A percentile compares a stretch with the other conserved stretches of the same genome.
Evolutionary conservation across 2,797 vertebrate species (phyloP).

Genomic region (Lacerta viridis): DNA sequence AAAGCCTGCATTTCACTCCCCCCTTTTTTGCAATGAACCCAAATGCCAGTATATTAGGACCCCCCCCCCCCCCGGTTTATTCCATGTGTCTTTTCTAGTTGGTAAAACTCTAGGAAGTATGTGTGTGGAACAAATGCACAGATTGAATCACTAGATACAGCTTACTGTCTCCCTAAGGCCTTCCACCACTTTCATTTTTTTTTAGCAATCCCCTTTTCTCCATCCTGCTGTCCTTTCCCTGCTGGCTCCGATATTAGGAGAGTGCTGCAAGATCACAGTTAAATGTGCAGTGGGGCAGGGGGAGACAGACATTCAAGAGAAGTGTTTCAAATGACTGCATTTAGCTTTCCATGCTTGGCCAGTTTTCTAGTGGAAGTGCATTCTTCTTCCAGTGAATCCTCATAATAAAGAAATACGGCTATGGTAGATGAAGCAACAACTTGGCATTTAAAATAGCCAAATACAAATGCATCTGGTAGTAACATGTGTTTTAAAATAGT

Average conservation of each 20-base stretch:
- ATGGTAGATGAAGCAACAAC: background rate
- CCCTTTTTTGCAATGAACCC: background rate
- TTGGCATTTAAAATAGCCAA: constrained; percentile 1
- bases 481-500: background rate
- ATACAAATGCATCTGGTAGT: background rate
- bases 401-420: background rate
- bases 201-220: background rate
- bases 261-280: background rate
- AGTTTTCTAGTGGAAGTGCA: background rate
- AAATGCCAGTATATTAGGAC: background rate
- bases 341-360: constrained; percentile 7
- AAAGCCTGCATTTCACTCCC: background rate
- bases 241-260: background rate
- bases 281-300: background rate
- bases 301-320: background rate
- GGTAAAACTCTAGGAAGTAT: background rate
- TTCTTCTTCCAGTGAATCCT: background rate
- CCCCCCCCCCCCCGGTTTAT: background rate
- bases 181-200: background rate
- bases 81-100: background rate
- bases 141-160: background rate
- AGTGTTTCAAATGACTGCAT: background rate
- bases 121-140: background rate
- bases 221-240: background rate
- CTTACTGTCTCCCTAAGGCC: background rate